Percentiles rank a stretch among this genome's conserved stretches.
Conservation (phyloP, 2,113 vertebrate genomes). For the Zosterops borbonicus region DNA sequence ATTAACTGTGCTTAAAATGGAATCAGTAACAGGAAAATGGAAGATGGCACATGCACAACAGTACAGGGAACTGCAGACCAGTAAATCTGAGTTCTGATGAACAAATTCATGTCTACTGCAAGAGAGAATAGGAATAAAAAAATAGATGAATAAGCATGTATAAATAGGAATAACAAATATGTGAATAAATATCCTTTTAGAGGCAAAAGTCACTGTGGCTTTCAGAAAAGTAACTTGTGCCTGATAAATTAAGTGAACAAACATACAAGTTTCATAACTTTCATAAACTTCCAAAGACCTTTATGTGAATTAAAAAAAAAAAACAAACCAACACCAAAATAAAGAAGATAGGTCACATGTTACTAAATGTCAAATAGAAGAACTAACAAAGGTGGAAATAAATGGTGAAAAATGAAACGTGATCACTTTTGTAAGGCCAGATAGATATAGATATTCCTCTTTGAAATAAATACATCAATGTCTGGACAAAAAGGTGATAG, state of each 20-base stretch:
- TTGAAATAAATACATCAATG: background rate
- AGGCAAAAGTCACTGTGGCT: background rate
- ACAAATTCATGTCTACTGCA: background rate
- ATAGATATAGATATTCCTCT: background rate
- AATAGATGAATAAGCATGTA: background rate
- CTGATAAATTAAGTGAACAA: background rate
- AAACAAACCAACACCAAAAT: background rate
- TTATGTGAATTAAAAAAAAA: background rate
- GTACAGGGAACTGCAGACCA: background rate
- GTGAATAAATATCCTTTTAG: background rate
- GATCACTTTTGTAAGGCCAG: background rate
- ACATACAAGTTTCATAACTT: background rate
- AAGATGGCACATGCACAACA: background rate
- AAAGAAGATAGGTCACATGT: accelerated
- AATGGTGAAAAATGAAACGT: background rate
- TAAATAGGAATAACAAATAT: background rate
- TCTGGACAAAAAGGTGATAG: accelerated
- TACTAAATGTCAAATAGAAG: background rate
- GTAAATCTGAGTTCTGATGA: background rate
- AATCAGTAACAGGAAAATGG: background rate
- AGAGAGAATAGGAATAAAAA: background rate
- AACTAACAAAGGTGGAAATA: background rate
- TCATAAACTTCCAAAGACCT: background rate
- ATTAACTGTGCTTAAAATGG: background rate
- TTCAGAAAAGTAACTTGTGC: background rate